These are phyloP conservation scores for Coturnix japonica DNA, from an alignment of 2,113 vertebrate species.

Conservation along the genomic window DNA sequence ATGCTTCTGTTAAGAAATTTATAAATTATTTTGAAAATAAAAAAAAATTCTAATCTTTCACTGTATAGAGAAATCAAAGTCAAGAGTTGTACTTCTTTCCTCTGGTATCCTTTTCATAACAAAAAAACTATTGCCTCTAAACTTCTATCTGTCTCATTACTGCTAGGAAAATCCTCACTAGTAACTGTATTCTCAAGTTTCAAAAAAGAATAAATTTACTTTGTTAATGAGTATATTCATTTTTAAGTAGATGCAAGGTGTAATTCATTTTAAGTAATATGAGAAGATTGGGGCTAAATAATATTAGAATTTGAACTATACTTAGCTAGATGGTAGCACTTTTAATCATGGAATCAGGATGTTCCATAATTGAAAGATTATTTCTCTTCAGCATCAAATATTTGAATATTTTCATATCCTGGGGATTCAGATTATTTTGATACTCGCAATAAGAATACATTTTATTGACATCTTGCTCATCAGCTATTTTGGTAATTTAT, in stretches of 20 bases:
- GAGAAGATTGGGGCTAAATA: background rate
- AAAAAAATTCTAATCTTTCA: background rate
- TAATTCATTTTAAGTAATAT: background rate
- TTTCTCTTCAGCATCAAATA: background rate
- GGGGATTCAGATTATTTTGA: background rate
- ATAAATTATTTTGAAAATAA: background rate
- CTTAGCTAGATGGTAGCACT: background rate
- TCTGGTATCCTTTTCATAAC: background rate
- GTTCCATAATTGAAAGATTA: background rate
- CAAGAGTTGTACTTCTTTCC: background rate
- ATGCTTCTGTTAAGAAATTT: background rate
- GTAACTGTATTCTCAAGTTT: background rate
- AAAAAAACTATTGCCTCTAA: background rate
- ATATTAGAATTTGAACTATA: background rate
- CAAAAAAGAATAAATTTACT: background rate
- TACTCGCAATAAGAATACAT: background rate
- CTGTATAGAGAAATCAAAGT: background rate
- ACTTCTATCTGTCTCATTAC: background rate
- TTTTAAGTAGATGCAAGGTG: background rate
- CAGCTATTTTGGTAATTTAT: background rate
- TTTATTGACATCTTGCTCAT: background rate
- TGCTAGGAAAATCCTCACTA: background rate
- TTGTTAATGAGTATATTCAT: background rate
- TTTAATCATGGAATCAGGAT: background rate
- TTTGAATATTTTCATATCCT: background rate